A percentile compares a stretch with the other conserved stretches of the same genome.
These are phyloP conservation scores for Cetonia aurata DNA, from an alignment of 2,888 invertebrate genomes.

Conservation along the genomic window DNA sequence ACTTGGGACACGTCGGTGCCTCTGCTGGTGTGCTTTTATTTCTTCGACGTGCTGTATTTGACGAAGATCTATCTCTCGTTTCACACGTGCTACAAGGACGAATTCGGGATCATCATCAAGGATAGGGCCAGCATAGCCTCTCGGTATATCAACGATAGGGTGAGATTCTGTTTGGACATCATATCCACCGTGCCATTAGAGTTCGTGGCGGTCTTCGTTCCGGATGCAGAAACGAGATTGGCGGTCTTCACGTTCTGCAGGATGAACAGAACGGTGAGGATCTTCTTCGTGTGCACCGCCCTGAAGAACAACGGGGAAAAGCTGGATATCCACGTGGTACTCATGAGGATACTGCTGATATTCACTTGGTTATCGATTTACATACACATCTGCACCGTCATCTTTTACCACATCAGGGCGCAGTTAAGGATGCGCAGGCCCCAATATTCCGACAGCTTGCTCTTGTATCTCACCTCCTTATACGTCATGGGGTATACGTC, in stretches of 20 bases:
- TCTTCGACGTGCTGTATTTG: constrained; percentile 50
- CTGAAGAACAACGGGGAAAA: constrained; percentile 42
- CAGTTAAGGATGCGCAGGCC: constrained; percentile 20
- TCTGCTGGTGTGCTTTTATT: constrained; percentile 44
- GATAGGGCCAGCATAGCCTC: constrained; percentile 47
- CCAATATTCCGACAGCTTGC: constrained; percentile 15
- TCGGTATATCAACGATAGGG: constrained; percentile 44
- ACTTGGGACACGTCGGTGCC: neutral
- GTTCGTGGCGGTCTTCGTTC: constrained; percentile 41
- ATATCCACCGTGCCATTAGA: constrained; percentile 50
- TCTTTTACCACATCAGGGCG: constrained; percentile 26
- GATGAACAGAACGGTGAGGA: constrained; percentile 40
- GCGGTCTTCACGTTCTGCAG: constrained; percentile 24
- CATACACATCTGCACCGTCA: constrained; percentile 34
- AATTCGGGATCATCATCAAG: constrained; percentile 50
- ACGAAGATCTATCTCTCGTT: constrained; percentile 50
- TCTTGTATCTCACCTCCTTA: constrained; percentile 16
- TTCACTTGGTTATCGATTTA: constrained; percentile 42
- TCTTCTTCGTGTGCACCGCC: constrained; percentile 40
- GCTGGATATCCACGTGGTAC: constrained; percentile 46
- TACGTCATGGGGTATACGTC: constrained; percentile 34
- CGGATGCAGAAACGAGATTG: neutral
- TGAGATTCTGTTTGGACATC: constrained; percentile 51
- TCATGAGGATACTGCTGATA: constrained; percentile 39
- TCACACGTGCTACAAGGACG: constrained; percentile 50